phyloP scores from a whole-genome alignment of 2,113 vertebrate species.

The Caretta caretta region DNA sequence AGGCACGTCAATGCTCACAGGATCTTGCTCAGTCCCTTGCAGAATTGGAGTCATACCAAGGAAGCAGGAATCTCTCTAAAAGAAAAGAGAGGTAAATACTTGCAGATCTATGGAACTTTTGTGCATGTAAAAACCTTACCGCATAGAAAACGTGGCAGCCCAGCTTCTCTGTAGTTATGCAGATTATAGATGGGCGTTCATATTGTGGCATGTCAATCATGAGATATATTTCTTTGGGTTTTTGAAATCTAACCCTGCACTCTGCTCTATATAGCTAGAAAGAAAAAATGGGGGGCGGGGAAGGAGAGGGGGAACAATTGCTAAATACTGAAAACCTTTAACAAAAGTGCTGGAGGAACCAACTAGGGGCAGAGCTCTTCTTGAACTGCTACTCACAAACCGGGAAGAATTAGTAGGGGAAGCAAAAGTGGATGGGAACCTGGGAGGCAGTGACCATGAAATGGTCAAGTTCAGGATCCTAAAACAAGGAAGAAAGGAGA shows the following conservation, averaged over 20 bases:
- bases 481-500: too few species aligned
- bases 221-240: neutral
- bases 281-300: neutral
- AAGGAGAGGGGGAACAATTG: too few species aligned
- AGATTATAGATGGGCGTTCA: neutral
- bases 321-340: neutral
- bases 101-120: neutral
- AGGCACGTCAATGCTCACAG: neutral
- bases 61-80: neutral
- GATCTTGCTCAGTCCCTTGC: neutral
- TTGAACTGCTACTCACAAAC: too few species aligned
- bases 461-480: too few species aligned
- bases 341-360: too few species aligned
- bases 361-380: too few species aligned
- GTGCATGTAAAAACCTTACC: neutral
- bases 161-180: neutral
- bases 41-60: neutral
- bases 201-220: neutral
- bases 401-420: too few species aligned
- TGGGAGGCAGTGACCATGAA: too few species aligned
- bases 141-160: neutral
- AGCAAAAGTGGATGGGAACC: too few species aligned
- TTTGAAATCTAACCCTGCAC: neutral
- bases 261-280: neutral
- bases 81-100: neutral